Evolutionary conservation across 2,888 invertebrate species (phyloP).

Genomic region (Dynastes grantii): DNA sequence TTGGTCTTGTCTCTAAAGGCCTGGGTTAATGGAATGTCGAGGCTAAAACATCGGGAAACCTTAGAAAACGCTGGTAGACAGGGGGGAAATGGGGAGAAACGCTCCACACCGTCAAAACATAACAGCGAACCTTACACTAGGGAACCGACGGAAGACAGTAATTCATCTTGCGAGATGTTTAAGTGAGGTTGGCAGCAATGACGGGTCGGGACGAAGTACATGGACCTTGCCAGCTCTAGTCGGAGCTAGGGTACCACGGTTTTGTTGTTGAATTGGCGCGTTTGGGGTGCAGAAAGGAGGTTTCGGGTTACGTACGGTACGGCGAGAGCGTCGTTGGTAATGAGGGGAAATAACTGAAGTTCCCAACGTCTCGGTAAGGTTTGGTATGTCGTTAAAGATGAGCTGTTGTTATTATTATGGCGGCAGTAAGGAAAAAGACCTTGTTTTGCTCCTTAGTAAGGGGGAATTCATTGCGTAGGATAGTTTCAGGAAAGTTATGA

Average conservation of each 20-base stretch:
- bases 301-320: not conserved
- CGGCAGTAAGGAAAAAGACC: no score
- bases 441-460: no score
- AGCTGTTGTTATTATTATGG: no score
- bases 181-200: slow-evolving; percentile 13
- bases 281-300: not conserved
- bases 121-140: not conserved
- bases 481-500: no score
- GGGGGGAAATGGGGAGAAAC: not conserved
- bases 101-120: slow-evolving; percentile 1
- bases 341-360: not conserved
- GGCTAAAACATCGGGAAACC: not conserved
- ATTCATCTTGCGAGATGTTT: slow-evolving; percentile 25
- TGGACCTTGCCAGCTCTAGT: not conserved
- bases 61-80: not conserved
- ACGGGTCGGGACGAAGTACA: no score
- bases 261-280: not conserved
- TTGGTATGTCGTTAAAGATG: no score
- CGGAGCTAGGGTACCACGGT: not conserved
- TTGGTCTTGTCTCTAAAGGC: slow-evolving; percentile 3
- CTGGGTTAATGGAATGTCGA: slow-evolving; percentile 26
- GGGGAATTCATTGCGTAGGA: no score
- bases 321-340: not conserved
- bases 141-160: slow-evolving; percentile 19
- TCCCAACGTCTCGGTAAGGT: no score